Base-by-base conservation (phyloP, 2,113 vertebrate genomes). In the Natator depressus region DNA sequence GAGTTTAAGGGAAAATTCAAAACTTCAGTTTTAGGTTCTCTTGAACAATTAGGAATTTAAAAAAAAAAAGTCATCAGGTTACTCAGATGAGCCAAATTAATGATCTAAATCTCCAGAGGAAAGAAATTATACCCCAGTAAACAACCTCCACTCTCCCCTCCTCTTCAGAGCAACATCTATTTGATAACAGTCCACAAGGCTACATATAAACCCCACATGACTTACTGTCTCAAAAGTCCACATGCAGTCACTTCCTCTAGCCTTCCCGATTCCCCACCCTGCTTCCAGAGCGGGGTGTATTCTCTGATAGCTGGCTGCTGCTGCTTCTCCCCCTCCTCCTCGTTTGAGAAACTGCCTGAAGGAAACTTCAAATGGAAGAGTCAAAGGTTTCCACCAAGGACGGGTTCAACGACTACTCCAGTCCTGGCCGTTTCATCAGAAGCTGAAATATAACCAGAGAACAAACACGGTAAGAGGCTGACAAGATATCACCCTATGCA, bases 161-260 rank as follows among this genome's bases (percentile, higher is more conserved):
- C 91, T 94, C 93, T 95, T 93, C 46, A 19, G 57, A 82, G 6
- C 93, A 10, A 42, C 80, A 76, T 84, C 79, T 55, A 79, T 53
- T 94, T 92, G 7, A 62, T 59, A 87, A 87, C 89, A 16, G 91
- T 89, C 19, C 95, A 72, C 35, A 89, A 91, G 55, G 83, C 80
- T n/a, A 16, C 6, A 62, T 8, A 13, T 59, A 94, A 87, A 78
- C 62, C 62, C 90, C 95, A n/a, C 2, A 89, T 25, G 89, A 98
- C 98, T 98, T 96, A 98, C 98, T 97, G 97, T 96, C 97, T 95
- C 10, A 89, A 94, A 96, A 85, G 93, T 97, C 96, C 98, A 96
- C 98, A 98, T 95, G 25, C 97, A 97, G 98, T 95, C 50, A 6
- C 95, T 85, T 89, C 84, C 90, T 87, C 57, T 11, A 16, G 8